Evolutionary conservation across 1,140 invertebrate species (phyloP).

Genomic region (Brachionus manjavacas): DNA sequence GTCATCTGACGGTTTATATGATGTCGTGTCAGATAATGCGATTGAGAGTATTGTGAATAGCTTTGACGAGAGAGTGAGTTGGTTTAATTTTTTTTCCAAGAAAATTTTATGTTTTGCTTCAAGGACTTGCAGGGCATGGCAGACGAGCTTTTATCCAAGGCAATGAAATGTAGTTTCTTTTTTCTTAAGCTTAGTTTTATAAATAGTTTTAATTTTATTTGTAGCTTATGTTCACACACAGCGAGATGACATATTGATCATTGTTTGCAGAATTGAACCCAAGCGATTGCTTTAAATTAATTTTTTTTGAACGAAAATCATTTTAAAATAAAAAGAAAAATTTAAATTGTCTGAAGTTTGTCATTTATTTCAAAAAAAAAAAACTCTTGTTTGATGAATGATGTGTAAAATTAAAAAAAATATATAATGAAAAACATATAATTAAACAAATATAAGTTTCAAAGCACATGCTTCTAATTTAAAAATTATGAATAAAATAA

Average conservation of each 20-base stretch:
- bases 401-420: not conserved
- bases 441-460: not conserved
- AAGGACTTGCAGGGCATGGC: constrained; percentile 33
- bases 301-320: not conserved
- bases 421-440: no score
- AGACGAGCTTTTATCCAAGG: constrained; percentile 25
- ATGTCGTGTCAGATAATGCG: constrained; percentile 12
- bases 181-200: not conserved
- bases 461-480: not conserved
- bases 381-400: not conserved
- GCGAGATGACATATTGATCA: constrained; percentile 35
- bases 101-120: not conserved
- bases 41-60: constrained; percentile 18
- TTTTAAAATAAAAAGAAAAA: not conserved
- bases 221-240: constrained; percentile 32
- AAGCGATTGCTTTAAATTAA: not conserved
- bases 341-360: not conserved
- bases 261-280: constrained; percentile 26
- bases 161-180: constrained; percentile 37
- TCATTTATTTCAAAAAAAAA: not conserved
- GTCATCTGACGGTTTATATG: constrained; percentile 35
- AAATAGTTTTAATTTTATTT: not conserved
- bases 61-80: not conserved
- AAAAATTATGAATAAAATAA: not conserved
- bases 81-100: not conserved